Evolutionary conservation across 2,888 invertebrate species (phyloP).

Genomic region (Silvanus unidentatus): DNA sequence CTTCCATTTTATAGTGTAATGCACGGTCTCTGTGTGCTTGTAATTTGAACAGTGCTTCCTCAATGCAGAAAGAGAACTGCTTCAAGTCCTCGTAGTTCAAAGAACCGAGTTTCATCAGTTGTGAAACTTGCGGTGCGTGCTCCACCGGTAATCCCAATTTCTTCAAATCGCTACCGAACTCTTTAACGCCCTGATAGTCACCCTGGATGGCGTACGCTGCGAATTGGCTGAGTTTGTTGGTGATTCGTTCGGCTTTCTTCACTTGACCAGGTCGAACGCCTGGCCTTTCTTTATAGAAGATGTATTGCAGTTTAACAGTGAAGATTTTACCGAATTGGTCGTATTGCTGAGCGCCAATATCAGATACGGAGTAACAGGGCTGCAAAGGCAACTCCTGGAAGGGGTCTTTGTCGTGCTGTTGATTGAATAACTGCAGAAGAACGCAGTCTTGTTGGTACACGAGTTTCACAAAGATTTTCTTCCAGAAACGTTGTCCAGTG

Average conservation of each 20-base stretch:
- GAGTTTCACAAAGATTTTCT: constrained; percentile 86
- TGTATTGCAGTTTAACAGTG: constrained; percentile 92
- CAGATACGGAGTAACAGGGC: constrained; percentile 92
- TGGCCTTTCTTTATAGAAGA: constrained; percentile 96
- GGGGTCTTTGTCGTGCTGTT: constrained; percentile 72
- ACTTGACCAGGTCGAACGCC: constrained; percentile 93
- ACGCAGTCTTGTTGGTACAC: constrained; percentile 72
- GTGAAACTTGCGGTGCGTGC: constrained; percentile 94
- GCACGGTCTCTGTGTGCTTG: constrained; percentile 82
- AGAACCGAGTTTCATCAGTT: constrained; percentile 92
- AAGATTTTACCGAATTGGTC: constrained; percentile 99
- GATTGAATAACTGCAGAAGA: constrained; percentile 79
- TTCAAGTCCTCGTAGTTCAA: constrained; percentile 84
- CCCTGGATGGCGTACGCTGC: constrained; percentile 91
- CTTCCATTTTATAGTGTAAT: constrained; percentile 90
- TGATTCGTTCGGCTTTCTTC: constrained; percentile 86
- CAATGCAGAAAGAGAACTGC: constrained; percentile 84
- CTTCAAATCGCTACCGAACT: constrained; percentile 86
- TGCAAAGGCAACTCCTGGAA: constrained; percentile 93
- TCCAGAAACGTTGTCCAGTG: constrained; percentile 92
- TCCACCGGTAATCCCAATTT: constrained; percentile 94
- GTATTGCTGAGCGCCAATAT: constrained; percentile 93
- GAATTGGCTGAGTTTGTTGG: constrained; percentile 86
- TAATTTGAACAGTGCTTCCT: constrained; percentile 86
- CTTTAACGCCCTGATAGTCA: constrained; percentile 85